Base-by-base conservation (phyloP, 2,888 invertebrate species). In the Lithosia quadra region DNA sequence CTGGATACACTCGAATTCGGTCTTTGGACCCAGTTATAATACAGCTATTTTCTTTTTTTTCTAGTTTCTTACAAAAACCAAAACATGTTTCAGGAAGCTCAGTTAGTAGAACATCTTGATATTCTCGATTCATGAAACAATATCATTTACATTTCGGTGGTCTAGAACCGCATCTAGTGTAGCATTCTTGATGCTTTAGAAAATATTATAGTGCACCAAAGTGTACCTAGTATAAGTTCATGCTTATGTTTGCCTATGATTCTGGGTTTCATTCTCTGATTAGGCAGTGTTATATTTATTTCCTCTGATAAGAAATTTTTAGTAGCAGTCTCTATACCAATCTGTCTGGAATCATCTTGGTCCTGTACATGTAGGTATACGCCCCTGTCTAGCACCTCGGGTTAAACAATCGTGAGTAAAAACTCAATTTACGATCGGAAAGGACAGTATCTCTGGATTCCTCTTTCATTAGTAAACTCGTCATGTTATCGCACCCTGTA, bases 381-480 rank as follows among this genome's bases (percentile, higher is more conserved):
- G 28, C 9, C 43, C 18, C 18, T 43, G 5, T 43, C 43, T 43
- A 49, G n/a, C n/a, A n/a, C 49, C 9, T 49, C 9, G 49, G 18
- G 49, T 22, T n/a, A 56, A 22, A 13, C 55, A 56, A 13, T 56
- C 22, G 22, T 56, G 49, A n/a, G 49, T 56, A 21, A 56, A 28
- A 56, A 22, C 22, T 56, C 55, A 56, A 56, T 56, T 56, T 11
- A 24, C 11, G 24, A 56, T 56, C 55, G 34, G 68, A 57, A 72
- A 72, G 73, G 74, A 72, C 75, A 80, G 78, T 87, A 87, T 87
- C 85, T 84, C 83, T 87, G 86, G 90, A 88, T 86, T 84, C 86
- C 84, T 87, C 90, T 87, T 90, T 93, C 90, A 92, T 93, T 92
- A 92, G 90, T 91, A 90, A 91, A 92, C 91, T 91, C 89, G 91